Percentiles rank a stretch among this genome's conserved stretches.
Evolutionary conservation across 2,113 vertebrate species (phyloP).

Genomic region (Marcusenius ussheri): DNA sequence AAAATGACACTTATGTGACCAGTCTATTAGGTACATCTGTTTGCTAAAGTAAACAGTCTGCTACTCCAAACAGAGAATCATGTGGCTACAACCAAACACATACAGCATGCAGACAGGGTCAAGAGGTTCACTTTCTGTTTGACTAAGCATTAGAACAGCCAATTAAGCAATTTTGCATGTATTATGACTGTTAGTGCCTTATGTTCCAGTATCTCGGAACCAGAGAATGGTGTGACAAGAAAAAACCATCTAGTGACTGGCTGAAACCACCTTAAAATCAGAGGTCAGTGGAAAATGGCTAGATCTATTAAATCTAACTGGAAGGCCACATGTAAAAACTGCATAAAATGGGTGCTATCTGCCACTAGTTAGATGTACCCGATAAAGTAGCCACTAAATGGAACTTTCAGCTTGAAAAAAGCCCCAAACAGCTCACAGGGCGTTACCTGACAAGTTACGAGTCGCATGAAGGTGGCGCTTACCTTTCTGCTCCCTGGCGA

Average conservation of each 20-base stretch:
- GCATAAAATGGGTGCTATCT: not conserved
- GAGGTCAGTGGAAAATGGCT: not conserved
- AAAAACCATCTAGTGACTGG: not conserved
- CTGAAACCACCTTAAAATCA: not conserved
- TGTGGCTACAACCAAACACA: not conserved
- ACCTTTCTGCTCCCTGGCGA: conserved; percentile 87
- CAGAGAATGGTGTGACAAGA: not conserved
- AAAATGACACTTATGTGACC: not conserved
- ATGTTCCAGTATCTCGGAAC: not conserved
- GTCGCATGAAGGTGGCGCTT: not conserved
- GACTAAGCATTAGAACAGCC: not conserved
- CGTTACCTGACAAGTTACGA: not conserved
- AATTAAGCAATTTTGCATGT: not conserved
- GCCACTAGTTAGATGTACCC: not conserved
- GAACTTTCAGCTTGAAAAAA: not conserved
- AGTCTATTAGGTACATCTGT: not conserved
- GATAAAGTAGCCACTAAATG: not conserved
- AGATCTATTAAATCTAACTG: not conserved
- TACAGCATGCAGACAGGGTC: not conserved
- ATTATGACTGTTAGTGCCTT: not conserved
- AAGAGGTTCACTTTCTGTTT: not conserved
- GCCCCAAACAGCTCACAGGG: not conserved
- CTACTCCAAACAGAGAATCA: not conserved
- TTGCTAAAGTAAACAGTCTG: not conserved
- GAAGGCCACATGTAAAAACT: not conserved